Evolutionary conservation across 2,888 invertebrate species (phyloP), one percentile per base, ranked within the genome.

Genomic region (Sesamia inferens): DNA sequence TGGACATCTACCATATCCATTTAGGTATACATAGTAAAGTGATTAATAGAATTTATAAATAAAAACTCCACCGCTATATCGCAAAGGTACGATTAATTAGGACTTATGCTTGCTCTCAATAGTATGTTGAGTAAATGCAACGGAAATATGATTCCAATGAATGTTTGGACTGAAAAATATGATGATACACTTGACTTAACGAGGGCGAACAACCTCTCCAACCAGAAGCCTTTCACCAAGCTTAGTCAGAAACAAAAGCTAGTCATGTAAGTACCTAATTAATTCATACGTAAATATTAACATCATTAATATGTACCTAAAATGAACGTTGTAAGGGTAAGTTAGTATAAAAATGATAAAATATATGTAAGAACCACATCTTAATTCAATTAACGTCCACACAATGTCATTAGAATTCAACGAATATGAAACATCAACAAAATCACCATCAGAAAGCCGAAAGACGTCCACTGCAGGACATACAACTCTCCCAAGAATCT

Each of bases 241-340:
- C 24, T 51, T 44, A 51, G 57, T 19, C 31, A 58, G 13, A 42
- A 74, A 72, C 13, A 24, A 51, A 57, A 64, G 55, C 62, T 48
- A 71, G 31, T 4, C 14, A n/a, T 24, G n/a, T 59, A 48, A 24
- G 57, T 31, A 72, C 24, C 42, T 51, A 63, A 72, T 72, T 72
- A 73, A 58, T n/a, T 73, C 31, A 64, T 39, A 51, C 44, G 44
- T 16, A 73, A 74, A 74, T 73, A 64, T 64, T 64, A 58, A 58
- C 22, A 31, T 48, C 16, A 74, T 22, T 64, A 24, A 31, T 42
- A 24, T 42, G 24, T 22, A 58, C 6, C 24, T 48, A 58, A 44
- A 14, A 24, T 47, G 39, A 47, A 73, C 22, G 0, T 11, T 42
- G n/a, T 51, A 24, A 58, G 19, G 42, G 24, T n/a, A 65, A 22